Conservation (phyloP, 1,140 invertebrate genomes). For the Wiebesia pumilae region DNA sequence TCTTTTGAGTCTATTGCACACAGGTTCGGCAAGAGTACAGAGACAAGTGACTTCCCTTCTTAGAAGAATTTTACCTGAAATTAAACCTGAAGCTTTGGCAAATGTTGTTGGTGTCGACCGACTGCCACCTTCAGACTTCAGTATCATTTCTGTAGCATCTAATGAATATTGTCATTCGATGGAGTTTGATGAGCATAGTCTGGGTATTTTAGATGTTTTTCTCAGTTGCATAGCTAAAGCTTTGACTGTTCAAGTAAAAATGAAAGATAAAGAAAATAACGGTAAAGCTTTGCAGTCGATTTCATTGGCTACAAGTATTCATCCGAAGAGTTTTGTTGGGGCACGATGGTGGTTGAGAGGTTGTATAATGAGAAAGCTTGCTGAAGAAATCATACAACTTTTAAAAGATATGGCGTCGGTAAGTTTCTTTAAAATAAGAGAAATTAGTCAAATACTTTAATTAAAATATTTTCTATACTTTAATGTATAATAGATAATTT, state of each 20-base stretch:
- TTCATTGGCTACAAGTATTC: constrained; percentile 77
- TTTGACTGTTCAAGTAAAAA: constrained; percentile 90
- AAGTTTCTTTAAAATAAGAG: constrained; percentile 65
- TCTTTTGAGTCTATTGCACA: constrained; percentile 91
- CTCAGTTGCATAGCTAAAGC: constrained; percentile 91
- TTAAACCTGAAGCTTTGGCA: constrained; percentile 81
- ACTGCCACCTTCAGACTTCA: constrained; percentile 87
- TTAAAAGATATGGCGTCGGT: constrained; percentile 94
- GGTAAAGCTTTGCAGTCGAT: constrained; percentile 80
- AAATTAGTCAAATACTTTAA: too few relatives aligned
- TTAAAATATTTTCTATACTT: background rate
- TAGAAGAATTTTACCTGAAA: constrained; percentile 88
- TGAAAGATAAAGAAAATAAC: constrained; percentile 82
- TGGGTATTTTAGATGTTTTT: constrained; percentile 89
- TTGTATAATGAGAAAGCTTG: constrained; percentile 86
- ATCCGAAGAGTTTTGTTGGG: constrained; percentile 77
- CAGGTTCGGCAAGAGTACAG: constrained; percentile 94
- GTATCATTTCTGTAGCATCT: constrained; percentile 78
- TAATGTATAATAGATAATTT: background rate
- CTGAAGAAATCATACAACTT: constrained; percentile 90
- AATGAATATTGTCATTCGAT: constrained; percentile 72
- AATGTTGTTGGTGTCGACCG: constrained; percentile 81
- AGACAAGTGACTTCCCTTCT: constrained; percentile 91
- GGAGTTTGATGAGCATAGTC: constrained; percentile 80
- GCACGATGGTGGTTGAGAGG: constrained; percentile 92